Evolutionary conservation across 1,140 invertebrate genomes (phyloP).

Genomic region (Alviniconcha marisindica): DNA sequence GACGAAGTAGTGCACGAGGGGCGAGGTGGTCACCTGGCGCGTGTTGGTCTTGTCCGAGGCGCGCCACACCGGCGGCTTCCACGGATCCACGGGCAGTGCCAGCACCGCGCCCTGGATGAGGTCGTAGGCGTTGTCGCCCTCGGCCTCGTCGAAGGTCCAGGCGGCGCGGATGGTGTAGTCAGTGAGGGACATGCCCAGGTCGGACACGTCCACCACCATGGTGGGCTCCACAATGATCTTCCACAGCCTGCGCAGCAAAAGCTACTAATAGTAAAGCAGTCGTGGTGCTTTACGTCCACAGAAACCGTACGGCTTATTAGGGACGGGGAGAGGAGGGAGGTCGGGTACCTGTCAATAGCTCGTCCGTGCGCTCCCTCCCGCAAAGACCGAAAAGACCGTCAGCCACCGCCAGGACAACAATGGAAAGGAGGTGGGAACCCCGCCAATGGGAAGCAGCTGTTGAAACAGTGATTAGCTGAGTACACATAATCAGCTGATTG

Average conservation of each 20-base stretch:
- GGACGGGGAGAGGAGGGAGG: too few relatives aligned
- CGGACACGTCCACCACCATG: neutral
- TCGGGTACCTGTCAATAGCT: too few relatives aligned
- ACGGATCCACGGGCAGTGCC: neutral
- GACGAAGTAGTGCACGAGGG: constrained; percentile 6
- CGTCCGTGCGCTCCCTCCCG: too few relatives aligned
- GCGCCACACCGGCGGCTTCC: neutral
- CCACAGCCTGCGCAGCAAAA: neutral
- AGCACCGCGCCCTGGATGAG: neutral
- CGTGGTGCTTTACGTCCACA: too few relatives aligned
- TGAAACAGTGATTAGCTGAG: too few relatives aligned
- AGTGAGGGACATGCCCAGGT: neutral
- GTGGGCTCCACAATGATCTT: constrained; percentile 6
- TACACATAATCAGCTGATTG: too few relatives aligned
- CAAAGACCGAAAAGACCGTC: too few relatives aligned
- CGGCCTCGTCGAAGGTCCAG: constrained; percentile 12
- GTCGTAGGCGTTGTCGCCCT: neutral
- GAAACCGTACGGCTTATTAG: too few relatives aligned
- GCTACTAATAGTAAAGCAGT: too few relatives aligned
- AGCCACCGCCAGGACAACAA: too few relatives aligned
- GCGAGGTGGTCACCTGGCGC: neutral
- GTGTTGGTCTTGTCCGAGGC: constrained; percentile 12
- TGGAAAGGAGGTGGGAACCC: too few relatives aligned
- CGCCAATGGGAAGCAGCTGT: too few relatives aligned
- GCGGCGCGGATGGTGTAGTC: constrained; percentile 11